Percentiles rank a stretch among this genome's conserved stretches.
phyloP scores from a whole-genome alignment of 1,140 invertebrate genomes.

The Octopus sinensis region DNA sequence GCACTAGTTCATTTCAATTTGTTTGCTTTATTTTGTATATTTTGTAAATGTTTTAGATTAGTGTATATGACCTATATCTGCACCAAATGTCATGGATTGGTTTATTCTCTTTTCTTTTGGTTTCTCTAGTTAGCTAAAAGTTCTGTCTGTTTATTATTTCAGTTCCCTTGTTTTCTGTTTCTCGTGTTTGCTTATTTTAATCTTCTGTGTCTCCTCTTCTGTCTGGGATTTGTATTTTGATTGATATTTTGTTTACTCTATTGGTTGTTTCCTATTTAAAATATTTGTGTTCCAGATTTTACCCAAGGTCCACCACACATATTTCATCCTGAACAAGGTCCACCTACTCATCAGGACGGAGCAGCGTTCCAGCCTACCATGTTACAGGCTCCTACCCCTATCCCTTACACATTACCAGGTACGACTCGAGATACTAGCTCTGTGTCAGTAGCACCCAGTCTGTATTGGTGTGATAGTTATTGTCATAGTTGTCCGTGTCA shows the following conservation, averaged over 20 bases:
- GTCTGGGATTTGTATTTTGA: neutral
- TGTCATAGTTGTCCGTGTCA: neutral
- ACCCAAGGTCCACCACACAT: slow-evolving; percentile 14
- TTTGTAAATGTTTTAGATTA: too few species aligned
- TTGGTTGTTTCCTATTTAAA: slow-evolving; percentile 2
- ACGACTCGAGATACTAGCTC: slow-evolving; percentile 5
- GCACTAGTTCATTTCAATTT: too few species aligned
- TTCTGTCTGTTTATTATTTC: too few species aligned
- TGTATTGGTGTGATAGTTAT: neutral
- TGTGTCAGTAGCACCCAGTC: neutral
- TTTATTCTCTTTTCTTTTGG: too few species aligned
- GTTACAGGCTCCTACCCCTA: slow-evolving; percentile 25
- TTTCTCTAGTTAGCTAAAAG: neutral
- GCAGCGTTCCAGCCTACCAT: slow-evolving; percentile 26
- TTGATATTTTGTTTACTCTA: neutral
- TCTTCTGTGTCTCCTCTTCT: neutral
- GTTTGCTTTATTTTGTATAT: too few species aligned
- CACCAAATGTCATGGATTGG: too few species aligned
- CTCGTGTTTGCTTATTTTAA: too few species aligned
- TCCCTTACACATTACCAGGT: slow-evolving; percentile 20
- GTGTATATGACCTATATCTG: too few species aligned
- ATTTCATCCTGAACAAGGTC: slow-evolving; percentile 23
- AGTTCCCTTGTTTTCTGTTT: too few species aligned
- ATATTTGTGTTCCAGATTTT: slow-evolving; percentile 9
- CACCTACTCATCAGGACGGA: slow-evolving; percentile 19